Percentiles rank a stretch among this genome's conserved stretches.
Conservation (phyloP, 2,797 vertebrate genomes). For the Lates japonicus region DNA sequence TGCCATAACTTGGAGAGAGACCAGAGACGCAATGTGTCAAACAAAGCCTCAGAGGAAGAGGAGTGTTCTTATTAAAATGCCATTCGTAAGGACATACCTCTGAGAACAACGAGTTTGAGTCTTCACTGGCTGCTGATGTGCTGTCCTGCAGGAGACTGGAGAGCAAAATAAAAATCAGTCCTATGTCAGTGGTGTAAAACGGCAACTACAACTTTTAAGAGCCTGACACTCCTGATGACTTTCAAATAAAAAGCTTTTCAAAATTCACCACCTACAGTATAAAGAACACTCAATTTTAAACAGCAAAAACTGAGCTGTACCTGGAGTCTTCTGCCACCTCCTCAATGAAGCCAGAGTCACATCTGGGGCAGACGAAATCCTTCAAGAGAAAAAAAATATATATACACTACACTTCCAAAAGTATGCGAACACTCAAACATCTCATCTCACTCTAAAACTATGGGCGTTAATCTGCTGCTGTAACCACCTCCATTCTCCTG, state of each 20-base stretch:
- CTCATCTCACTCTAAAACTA: background rate
- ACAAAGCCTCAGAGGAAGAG: constrained; percentile 29
- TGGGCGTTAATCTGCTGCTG: background rate
- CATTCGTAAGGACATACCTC: constrained; percentile 83
- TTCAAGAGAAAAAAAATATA: constrained; percentile 61
- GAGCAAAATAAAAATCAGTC: constrained; percentile 17
- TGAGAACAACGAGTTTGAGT: constrained; percentile 87
- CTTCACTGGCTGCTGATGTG: constrained; percentile 76
- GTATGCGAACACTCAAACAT: background rate
- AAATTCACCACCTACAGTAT: too few relatives aligned
- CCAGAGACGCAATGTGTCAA: constrained; percentile 49
- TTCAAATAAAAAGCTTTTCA: background rate
- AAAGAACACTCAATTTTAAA: background rate
- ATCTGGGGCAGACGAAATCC: constrained; percentile 93
- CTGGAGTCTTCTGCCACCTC: constrained; percentile 93
- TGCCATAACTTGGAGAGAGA: constrained; percentile 89
- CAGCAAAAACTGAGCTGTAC: constrained; percentile 67
- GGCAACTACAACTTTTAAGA: background rate
- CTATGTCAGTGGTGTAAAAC: constrained; percentile 6
- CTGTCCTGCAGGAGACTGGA: constrained; percentile 88
- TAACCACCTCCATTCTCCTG: constrained; percentile 1
- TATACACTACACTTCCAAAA: background rate
- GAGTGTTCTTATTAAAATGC: constrained; percentile 25
- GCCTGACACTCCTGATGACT: background rate
- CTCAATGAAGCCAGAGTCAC: constrained; percentile 94